Conservation (phyloP, 2,888 invertebrate species). For the Venusia cambrica region DNA sequence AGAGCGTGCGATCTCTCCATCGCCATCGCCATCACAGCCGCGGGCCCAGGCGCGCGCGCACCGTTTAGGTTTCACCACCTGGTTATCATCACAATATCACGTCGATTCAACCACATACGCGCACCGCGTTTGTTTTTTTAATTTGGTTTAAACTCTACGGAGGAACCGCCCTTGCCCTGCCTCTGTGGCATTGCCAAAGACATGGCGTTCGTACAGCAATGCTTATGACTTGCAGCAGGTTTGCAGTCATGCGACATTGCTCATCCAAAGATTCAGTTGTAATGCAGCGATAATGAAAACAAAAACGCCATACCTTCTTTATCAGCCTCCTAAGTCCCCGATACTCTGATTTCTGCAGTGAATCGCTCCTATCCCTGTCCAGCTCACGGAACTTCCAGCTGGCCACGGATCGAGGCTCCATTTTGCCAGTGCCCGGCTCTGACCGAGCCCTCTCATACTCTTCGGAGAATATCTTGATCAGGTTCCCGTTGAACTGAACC, state of each 20-base stretch:
- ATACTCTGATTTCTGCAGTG: constrained; percentile 91
- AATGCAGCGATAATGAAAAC: no score
- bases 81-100: constrained; percentile 2
- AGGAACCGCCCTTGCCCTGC: no score
- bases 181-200: no score
- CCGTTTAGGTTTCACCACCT: constrained; percentile 92
- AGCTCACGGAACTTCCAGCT: constrained; percentile 95
- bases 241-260: no score
- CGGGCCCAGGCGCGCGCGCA: constrained; percentile 94
- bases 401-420: constrained; percentile 81
- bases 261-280: no score
- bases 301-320: constrained; percentile 90
- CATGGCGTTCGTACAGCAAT: no score
- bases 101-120: not conserved
- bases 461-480: constrained; percentile 91
- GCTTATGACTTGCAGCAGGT: no score
- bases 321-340: constrained; percentile 89
- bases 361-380: constrained; percentile 89
- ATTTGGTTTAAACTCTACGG: no score
- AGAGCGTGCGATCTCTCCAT: constrained; percentile 87
- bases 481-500: constrained; percentile 89
- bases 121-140: no score
- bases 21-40: constrained; percentile 91
- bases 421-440: constrained; percentile 39
- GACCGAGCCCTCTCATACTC: constrained; percentile 83